phyloP scores from a whole-genome alignment of 2,888 invertebrate genomes.

The Chironomus riparius region DNA sequence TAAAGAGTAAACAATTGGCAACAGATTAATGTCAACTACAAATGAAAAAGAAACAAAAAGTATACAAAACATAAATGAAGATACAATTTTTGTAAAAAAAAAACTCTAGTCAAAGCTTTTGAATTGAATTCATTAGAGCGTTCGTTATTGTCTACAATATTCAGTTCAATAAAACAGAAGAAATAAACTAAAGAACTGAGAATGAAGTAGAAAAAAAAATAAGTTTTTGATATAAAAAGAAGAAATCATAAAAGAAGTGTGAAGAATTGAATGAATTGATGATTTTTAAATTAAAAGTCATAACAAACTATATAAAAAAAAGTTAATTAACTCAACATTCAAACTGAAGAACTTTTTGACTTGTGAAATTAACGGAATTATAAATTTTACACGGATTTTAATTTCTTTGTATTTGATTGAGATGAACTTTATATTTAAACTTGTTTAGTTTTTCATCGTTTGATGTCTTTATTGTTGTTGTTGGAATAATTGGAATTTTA shows the following conservation, averaged over 20 bases:
- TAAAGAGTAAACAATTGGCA: neutral
- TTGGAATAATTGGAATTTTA: too few species aligned
- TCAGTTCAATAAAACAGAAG: neutral
- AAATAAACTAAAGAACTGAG: neutral
- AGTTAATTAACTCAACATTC: too few species aligned
- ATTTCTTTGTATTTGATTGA: neutral
- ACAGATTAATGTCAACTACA: neutral
- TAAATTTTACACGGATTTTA: constrained; percentile 18
- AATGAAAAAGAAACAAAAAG: neutral
- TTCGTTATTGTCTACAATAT: neutral
- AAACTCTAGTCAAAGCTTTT: neutral
- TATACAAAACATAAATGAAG: neutral
- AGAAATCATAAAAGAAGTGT: neutral
- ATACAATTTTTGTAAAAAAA: neutral
- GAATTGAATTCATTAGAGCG: neutral
- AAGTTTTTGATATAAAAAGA: neutral
- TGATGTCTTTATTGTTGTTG: too few species aligned
- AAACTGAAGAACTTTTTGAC: neutral
- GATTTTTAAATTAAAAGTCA: neutral
- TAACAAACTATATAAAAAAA: too few species aligned
- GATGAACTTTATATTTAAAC: too few species aligned
- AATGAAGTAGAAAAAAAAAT: neutral
- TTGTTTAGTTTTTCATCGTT: too few species aligned
- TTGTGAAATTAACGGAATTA: constrained; percentile 2
- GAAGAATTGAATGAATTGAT: neutral